Evolutionary conservation across 2,888 invertebrate species (phyloP), one percentile per base, ranked within the genome.

Genomic region (Nymphalis urticae): DNA sequence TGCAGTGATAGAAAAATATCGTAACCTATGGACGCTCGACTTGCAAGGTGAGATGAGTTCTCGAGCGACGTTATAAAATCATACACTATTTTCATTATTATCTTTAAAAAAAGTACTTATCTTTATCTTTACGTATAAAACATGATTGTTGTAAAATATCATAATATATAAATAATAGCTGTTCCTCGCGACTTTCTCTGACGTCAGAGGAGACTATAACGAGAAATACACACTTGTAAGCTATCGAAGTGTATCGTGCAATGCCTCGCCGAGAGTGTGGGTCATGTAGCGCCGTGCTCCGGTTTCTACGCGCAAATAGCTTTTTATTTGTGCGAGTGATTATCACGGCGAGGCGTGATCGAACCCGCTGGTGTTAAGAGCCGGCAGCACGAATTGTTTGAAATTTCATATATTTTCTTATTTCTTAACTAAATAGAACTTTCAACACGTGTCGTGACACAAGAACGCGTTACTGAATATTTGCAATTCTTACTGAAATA

Each of bases 271-370:
- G 42, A 42, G 42, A 13, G 42, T 42, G 42, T 42, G 42, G 42
- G 13, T 42, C 42, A 13, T 42, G 42, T 32, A 32, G 48, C 19
- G 42, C 51, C 24, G 16, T 72, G 73, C 74, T 75, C 73, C 66
- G 69, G 72, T 75, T 75, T 69, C 63, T 36, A 66, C 54, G 21
- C 56, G 66, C 65, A 72, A 71, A 69, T 63, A 68, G 68, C 68
- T 73, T 70, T 71, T 72, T 75, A 72, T 76, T 75, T 75, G 72
- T 56, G 6, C 56, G 47, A 50, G 58, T 63, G 13, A 36, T 75
- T 76, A 69, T 53, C 72, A 66, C 62, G 64, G 66, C 59, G 48
- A 47, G 62, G 68, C 66, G 70, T 62, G 68, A 48, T 32, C 47
- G 21, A 16, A 64, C 27, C 2, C 19, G 48, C 62, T 54, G 64